phyloP scores from a whole-genome alignment of 2,888 invertebrate species.

The Synanthedon formicaeformis region DNA sequence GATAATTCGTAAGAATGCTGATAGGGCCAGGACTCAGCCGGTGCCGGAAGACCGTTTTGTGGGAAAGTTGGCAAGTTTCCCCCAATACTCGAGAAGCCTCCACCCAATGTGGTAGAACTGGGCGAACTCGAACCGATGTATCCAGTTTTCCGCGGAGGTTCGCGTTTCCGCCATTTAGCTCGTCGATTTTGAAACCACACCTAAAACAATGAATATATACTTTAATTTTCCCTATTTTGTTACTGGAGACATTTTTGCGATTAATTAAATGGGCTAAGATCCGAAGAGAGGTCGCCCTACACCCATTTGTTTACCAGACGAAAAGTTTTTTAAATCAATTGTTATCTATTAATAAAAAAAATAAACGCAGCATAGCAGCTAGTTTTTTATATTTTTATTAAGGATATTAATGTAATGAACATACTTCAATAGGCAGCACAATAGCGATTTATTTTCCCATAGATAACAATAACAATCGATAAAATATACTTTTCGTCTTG shows the following conservation, averaged over 20 bases:
- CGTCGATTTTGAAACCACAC: conserved; percentile 93
- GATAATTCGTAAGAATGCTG: conserved; percentile 83
- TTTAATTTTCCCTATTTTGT: background rate
- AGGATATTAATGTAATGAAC: too few relatives aligned
- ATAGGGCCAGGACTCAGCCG: conserved; percentile 85
- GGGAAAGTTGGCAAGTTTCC: conserved; percentile 67
- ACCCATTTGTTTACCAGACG: too few relatives aligned
- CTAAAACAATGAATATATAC: conserved; percentile 21
- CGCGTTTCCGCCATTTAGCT: conserved; percentile 94
- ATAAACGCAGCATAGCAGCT: too few relatives aligned
- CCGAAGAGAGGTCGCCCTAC: too few relatives aligned
- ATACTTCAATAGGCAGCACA: too few relatives aligned
- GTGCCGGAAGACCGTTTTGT: conserved; percentile 73
- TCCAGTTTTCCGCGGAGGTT: conserved; percentile 91
- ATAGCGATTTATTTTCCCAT: background rate
- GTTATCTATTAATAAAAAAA: too few relatives aligned
- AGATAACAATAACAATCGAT: background rate
- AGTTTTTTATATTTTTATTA: too few relatives aligned
- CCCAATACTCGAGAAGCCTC: conserved; percentile 67
- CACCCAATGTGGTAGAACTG: conserved; percentile 75
- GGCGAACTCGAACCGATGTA: conserved; percentile 79
- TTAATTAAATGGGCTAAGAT: too few relatives aligned
- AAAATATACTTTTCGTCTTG: too few relatives aligned
- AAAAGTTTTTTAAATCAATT: too few relatives aligned
- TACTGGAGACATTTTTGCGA: too few relatives aligned